Percentiles rank a stretch among this genome's conserved stretches.
phyloP scores from a whole-genome alignment of 2,888 invertebrate species.

The Thereva nobilitata region DNA sequence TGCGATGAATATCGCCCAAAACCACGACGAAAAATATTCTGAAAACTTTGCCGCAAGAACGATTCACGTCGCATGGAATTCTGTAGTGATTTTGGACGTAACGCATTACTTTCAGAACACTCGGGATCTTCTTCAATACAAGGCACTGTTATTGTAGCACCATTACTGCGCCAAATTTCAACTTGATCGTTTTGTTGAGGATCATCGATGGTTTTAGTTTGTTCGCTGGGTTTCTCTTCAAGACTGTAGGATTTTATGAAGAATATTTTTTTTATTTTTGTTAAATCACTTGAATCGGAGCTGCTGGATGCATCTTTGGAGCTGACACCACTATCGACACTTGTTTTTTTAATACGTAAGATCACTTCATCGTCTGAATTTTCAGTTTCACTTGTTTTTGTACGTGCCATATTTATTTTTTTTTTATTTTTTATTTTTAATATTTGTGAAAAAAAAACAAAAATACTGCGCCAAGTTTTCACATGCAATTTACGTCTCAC shows the following conservation, averaged over 20 bases:
- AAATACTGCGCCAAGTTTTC: too few relatives aligned
- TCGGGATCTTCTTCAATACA: not conserved
- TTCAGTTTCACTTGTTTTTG: slow-evolving; percentile 29
- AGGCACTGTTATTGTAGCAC: not conserved
- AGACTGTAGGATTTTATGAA: slow-evolving; percentile 16
- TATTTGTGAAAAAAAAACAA: not conserved
- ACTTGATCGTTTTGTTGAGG: slow-evolving; percentile 1
- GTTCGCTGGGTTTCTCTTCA: slow-evolving; percentile 7
- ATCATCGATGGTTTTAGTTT: slow-evolving; percentile 4
- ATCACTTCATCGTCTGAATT: slow-evolving; percentile 26
- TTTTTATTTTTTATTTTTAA: not conserved
- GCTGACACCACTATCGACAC: not conserved
- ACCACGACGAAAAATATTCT: slow-evolving; percentile 24
- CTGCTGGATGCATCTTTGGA: too few relatives aligned
- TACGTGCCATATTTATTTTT: slow-evolving; percentile 28
- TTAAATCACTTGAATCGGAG: too few relatives aligned
- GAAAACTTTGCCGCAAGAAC: slow-evolving; percentile 26
- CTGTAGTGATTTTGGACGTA: not conserved
- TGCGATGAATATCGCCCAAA: slow-evolving; percentile 12
- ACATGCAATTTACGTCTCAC: too few relatives aligned
- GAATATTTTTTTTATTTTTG: not conserved
- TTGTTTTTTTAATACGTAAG: slow-evolving; percentile 16
- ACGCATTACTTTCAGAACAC: not conserved
- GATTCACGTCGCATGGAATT: slow-evolving; percentile 15
- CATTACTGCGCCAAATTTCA: slow-evolving; percentile 1